Conservation (phyloP, 2,888 invertebrate genomes). For the Hirtodrosophila histrioides region DNA sequence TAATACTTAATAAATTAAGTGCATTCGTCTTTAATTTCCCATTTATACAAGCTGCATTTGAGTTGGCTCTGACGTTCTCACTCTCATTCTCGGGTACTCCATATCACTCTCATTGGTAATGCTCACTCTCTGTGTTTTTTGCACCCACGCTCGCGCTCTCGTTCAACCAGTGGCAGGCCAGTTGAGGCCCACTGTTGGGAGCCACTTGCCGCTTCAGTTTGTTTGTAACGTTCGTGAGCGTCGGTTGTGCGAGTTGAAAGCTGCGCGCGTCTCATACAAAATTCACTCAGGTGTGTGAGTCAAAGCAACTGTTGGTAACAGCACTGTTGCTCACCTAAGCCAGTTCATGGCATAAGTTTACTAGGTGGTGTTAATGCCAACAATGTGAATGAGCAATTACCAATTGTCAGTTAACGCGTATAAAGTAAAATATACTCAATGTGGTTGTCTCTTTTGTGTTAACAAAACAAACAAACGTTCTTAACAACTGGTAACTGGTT, state of each 20-base stretch:
- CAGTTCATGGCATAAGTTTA: constrained; percentile 12
- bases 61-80: neutral
- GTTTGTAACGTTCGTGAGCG: constrained; percentile 57
- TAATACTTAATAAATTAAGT: too few species aligned
- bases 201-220: constrained; percentile 57
- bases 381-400: too few species aligned
- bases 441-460: too few species aligned
- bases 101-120: neutral
- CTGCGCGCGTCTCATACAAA: constrained; percentile 63
- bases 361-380: neutral
- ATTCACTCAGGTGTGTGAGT: constrained; percentile 58
- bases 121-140: neutral
- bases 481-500: too few species aligned
- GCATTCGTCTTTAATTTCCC: neutral
- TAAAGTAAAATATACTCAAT: too few species aligned
- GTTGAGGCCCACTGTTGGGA: constrained; percentile 12
- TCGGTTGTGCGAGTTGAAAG: constrained; percentile 59
- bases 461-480: too few species aligned
- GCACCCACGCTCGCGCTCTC: constrained; percentile 33
- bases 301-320: constrained; percentile 65
- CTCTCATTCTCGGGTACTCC: constrained; percentile 12
- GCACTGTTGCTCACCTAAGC: constrained; percentile 37
- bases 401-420: too few species aligned
- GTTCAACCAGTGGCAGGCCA: constrained; percentile 17
- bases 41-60: neutral